phyloP scores from a whole-genome alignment of 2,113 vertebrate species.

The Carettochelys insculpta region DNA sequence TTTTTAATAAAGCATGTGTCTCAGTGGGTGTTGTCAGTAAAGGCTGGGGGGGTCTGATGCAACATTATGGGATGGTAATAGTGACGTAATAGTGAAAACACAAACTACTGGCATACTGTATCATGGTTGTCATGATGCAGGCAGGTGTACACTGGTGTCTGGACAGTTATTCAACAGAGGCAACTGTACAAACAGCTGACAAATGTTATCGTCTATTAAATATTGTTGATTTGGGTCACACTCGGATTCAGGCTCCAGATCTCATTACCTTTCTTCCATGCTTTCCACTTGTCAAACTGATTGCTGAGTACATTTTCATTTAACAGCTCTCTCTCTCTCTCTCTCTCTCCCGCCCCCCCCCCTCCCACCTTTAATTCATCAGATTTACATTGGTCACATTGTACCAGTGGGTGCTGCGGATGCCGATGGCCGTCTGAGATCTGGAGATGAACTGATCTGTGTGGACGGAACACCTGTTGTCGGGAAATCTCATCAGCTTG shows the following conservation, averaged over 20 bases:
- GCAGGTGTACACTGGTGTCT: background rate
- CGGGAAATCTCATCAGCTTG: slow-evolving; percentile 97
- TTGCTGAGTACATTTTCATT: background rate
- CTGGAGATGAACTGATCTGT: slow-evolving; percentile 95
- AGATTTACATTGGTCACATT: slow-evolving; percentile 99
- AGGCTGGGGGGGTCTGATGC: background rate
- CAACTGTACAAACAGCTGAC: background rate
- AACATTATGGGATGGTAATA: too few relatives aligned
- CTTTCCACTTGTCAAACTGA: background rate
- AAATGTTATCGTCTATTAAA: background rate
- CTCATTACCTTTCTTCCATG: background rate
- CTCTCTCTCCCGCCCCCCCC: background rate
- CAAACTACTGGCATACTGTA: too few relatives aligned
- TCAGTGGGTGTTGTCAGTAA: background rate
- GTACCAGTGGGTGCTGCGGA: slow-evolving; percentile 97
- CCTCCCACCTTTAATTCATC: slow-evolving; percentile 31
- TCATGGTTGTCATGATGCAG: background rate
- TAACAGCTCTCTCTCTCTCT: background rate
- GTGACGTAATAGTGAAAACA: background rate
- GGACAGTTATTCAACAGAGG: background rate
- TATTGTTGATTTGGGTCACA: background rate
- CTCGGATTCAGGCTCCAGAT: background rate
- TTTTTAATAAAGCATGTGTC: background rate
- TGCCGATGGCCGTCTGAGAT: slow-evolving; percentile 93
- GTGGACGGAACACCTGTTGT: slow-evolving; percentile 97